A percentile compares a stretch with the other conserved stretches of the same genome.
Conservation (phyloP, 2,888 invertebrate species). For the Scaptomyza caliginosa region DNA sequence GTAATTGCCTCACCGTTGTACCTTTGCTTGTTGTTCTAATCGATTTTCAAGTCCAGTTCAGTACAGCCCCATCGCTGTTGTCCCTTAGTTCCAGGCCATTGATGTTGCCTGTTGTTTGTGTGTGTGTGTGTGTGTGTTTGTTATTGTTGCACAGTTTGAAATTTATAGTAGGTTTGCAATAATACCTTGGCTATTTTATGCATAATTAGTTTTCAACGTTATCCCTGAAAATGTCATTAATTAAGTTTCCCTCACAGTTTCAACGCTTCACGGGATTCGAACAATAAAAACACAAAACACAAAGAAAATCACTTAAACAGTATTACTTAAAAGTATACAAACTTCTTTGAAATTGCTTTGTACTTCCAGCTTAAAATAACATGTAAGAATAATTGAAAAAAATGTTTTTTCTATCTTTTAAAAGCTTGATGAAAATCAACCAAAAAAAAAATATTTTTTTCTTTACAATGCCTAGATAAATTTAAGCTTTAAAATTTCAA, state of each 20-base stretch:
- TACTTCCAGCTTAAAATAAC: no score
- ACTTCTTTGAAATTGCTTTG: neutral
- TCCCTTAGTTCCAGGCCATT: conserved; percentile 25
- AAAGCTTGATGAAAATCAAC: neutral
- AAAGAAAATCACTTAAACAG: no score
- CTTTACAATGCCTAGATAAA: neutral
- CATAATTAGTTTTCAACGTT: conserved; percentile 78
- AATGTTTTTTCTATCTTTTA: no score
- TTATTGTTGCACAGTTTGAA: conserved; percentile 68
- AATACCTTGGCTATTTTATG: conserved; percentile 77
- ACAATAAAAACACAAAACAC: neutral
- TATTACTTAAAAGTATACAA: no score
- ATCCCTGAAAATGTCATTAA: conserved; percentile 73
- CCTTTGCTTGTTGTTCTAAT: conserved; percentile 77
- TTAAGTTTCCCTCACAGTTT: conserved; percentile 49
- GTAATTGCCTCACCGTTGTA: conserved; percentile 78
- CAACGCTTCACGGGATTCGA: conserved; percentile 13
- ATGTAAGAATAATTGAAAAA: neutral
- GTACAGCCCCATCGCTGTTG: no score
- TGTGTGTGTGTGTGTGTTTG: conserved; percentile 46
- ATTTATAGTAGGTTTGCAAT: conserved; percentile 78
- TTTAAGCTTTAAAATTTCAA: conserved; percentile 7
- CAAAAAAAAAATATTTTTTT: neutral
- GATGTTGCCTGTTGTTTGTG: conserved; percentile 46
- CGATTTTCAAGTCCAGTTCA: conserved; percentile 60